Conservation (phyloP, 2,797 vertebrate species). For the Dromococcyx pavoninus region DNA sequence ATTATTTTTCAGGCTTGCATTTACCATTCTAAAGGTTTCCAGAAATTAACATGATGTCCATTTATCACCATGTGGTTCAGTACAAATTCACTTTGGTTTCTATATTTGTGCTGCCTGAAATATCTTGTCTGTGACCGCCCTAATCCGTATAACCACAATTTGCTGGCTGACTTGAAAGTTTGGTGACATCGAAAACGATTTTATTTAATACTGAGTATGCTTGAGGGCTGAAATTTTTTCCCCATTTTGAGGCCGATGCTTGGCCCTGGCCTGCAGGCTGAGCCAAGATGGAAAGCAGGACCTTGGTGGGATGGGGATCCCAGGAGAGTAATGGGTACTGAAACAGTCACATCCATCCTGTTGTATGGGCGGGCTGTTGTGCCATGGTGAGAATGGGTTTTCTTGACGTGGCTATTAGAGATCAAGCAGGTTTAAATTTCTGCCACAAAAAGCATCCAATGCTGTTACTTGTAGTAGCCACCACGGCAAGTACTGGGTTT, state of each 20-base stretch:
- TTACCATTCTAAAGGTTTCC: not conserved
- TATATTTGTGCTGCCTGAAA: not conserved
- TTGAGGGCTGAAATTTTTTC: not conserved
- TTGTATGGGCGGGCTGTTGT: not conserved
- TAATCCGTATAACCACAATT: not conserved
- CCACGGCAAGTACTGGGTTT: not conserved
- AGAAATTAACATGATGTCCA: not conserved
- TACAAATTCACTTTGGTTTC: not conserved
- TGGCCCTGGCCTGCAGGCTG: not conserved
- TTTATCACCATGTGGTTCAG: not conserved
- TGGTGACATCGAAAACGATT: accelerated
- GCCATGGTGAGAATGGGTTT: accelerated
- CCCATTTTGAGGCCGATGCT: not conserved
- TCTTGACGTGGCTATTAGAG: not conserved
- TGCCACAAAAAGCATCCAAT: not conserved
- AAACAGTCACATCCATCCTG: not conserved
- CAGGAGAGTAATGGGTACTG: not conserved
- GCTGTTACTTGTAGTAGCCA: not conserved
- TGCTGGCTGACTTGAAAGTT: not conserved
- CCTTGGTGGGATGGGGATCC: not conserved
- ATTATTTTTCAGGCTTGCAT: not conserved
- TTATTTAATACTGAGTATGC: not conserved
- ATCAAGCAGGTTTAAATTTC: not conserved
- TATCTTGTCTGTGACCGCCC: not conserved
- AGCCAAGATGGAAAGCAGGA: not conserved